Evolutionary conservation across 2,888 invertebrate species (phyloP).

Genomic region (Torymus texanus): DNA sequence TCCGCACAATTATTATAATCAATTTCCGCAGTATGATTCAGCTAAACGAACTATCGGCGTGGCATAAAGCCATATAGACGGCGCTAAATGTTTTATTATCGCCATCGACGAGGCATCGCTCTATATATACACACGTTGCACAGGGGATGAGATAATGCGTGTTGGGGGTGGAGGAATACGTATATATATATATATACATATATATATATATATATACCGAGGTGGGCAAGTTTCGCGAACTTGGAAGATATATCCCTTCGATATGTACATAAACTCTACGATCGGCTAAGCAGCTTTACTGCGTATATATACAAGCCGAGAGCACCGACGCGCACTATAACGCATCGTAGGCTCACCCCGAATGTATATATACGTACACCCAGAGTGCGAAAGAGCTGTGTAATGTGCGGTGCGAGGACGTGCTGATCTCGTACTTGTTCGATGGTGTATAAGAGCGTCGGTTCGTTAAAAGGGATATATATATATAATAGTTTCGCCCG

Average conservation of each 20-base stretch:
- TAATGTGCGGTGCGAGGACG: too few species aligned
- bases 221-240: slow-evolving; percentile 62
- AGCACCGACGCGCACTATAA: slow-evolving; percentile 72
- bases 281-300: slow-evolving; percentile 74
- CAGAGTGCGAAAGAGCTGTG: too few species aligned
- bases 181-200: slow-evolving; percentile 60
- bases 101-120: neutral
- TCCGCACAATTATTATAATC: too few species aligned
- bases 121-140: neutral
- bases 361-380: too few species aligned
- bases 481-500: too few species aligned
- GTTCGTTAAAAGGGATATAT: too few species aligned
- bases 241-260: slow-evolving; percentile 72
- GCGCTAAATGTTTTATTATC: slow-evolving; percentile 7
- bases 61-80: slow-evolving; percentile 11
- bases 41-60: slow-evolving; percentile 32
- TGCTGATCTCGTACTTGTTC: too few species aligned
- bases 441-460: too few species aligned
- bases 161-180: slow-evolving; percentile 51
- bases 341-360: slow-evolving; percentile 62
- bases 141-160: slow-evolving; percentile 65
- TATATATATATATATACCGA: slow-evolving; percentile 59
- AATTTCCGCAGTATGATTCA: too few species aligned
- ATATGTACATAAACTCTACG: slow-evolving; percentile 71
- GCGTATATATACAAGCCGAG: slow-evolving; percentile 58